Base-by-base conservation (phyloP, 2,113 vertebrate species). In the Toxotes chatareus region DNA sequence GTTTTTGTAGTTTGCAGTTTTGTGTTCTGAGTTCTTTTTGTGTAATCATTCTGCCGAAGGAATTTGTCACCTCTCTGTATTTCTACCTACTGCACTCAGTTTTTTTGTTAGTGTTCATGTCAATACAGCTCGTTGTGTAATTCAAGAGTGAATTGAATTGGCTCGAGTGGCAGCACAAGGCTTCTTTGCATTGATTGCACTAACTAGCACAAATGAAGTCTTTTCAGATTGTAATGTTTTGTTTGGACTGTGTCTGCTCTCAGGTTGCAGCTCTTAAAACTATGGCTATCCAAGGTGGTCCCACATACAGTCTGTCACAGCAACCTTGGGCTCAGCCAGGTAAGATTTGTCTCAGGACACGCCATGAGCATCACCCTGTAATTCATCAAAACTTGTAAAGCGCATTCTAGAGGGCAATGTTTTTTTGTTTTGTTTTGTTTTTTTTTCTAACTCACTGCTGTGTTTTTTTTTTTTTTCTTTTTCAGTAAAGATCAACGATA, bases 291-390 rank as follows among this genome's bases (percentile, higher is more conserved):
- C 96, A 98, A 89, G 98, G 97, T 83, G 98, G 98, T 34, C 98
- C 98, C 66, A 98, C 92, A 0, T 99, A 99, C 83, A 97, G 93
- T 68, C 95, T 99, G 44, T 95, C 97, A 2, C 96, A 98, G 90
- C 98, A 99, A 64, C 97, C 98, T 49, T 99, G 98, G 98, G 98
- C 98, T 0, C 98, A 99, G 74, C 96, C 98, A 94, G 97, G 98
- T 99, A 95, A 88, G 93, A 88, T 83, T 79, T 73, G 76, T 86
- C 82, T 88, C 65, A 47, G 70, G 76, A 85, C 86, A 76, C 34
- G 68, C 73, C 82, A 70, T 59, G n/a, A 71, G 76, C 76, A 49
- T 79, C 69, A 21, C 1, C 13, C 40, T 67, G 69, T 65, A 83
- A 91, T 90, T 90, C 72, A 92, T 90, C 84, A 89, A 76, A 92